phyloP scores from a whole-genome alignment of 2,888 invertebrate genomes.

The Agrochola macilenta region DNA sequence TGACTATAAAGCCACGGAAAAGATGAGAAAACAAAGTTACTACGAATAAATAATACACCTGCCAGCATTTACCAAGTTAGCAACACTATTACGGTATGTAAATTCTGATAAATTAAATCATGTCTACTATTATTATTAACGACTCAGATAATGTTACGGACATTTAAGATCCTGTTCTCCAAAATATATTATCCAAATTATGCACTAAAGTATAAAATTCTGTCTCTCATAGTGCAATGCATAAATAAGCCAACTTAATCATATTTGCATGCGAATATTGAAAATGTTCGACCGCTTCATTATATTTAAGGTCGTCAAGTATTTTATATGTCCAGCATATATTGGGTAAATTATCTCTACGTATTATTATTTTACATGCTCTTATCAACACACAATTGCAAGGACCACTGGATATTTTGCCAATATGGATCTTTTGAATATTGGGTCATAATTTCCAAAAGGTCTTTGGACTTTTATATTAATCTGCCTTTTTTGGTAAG shows the following conservation, averaged over 20 bases:
- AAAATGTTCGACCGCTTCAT: slow-evolving; percentile 38
- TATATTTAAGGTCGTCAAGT: slow-evolving; percentile 54
- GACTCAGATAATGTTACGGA: slow-evolving; percentile 39
- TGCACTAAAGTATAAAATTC: slow-evolving; percentile 37
- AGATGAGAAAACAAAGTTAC: background rate
- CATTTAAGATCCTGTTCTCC: slow-evolving; percentile 54
- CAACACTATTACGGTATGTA: slow-evolving; percentile 10
- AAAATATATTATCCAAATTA: slow-evolving; percentile 46
- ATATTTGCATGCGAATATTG: slow-evolving; percentile 41
- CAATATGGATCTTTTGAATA: background rate
- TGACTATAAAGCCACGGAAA: slow-evolving; percentile 3
- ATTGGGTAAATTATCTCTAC: slow-evolving; percentile 39
- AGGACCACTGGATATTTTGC: slow-evolving; percentile 25
- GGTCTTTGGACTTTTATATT: slow-evolving; percentile 28
- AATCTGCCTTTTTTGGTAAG: background rate
- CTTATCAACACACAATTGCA: slow-evolving; percentile 27
- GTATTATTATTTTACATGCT: slow-evolving; percentile 37
- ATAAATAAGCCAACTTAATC: slow-evolving; percentile 30
- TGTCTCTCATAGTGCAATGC: slow-evolving; percentile 25
- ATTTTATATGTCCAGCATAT: slow-evolving; percentile 48
- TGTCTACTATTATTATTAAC: slow-evolving; percentile 44
- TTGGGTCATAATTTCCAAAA: slow-evolving; percentile 21
- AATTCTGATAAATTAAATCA: slow-evolving; percentile 51
- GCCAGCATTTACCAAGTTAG: slow-evolving; percentile 5
- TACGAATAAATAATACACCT: slow-evolving; percentile 18